Percentiles rank a stretch among this genome's conserved stretches.
These are phyloP conservation scores for Bombus sibiricus DNA, from an alignment of 1,140 invertebrate species.

Conservation along the genomic window DNA sequence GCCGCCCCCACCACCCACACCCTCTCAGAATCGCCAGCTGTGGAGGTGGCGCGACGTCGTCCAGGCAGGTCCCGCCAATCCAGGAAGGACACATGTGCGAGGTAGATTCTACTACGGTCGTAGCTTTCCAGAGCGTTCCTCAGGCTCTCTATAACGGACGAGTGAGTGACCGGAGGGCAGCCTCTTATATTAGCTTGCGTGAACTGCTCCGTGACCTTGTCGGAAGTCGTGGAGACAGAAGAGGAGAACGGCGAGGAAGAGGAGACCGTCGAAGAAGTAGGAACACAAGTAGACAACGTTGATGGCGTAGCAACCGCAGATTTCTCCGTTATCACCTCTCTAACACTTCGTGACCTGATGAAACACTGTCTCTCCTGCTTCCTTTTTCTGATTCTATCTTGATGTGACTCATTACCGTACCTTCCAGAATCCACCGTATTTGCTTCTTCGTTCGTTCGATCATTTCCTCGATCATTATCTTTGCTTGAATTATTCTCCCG, in stretches of 20 bases:
- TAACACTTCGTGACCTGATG: not conserved
- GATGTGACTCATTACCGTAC: not conserved
- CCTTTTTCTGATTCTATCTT: conserved; percentile 36
- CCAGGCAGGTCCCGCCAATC: conserved; percentile 82
- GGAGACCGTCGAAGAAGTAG: conserved; percentile 32
- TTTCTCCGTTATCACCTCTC: not conserved
- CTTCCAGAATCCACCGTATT: not conserved
- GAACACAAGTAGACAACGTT: conserved; percentile 1
- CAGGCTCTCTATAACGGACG: conserved; percentile 63
- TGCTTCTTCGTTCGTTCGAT: not conserved
- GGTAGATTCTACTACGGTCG: conserved; percentile 80
- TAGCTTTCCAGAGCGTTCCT: conserved; percentile 75
- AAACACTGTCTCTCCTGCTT: conserved; percentile 37
- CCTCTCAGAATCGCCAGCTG: conserved; percentile 66
- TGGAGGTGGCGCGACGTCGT: conserved; percentile 53
- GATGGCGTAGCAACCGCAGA: not conserved
- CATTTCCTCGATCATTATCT: not conserved
- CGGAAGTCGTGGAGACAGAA: conserved; percentile 51
- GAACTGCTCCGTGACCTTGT: conserved; percentile 20
- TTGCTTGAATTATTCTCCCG: not conserved
- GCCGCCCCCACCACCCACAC: conserved; percentile 83
- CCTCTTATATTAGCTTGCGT: conserved; percentile 30
- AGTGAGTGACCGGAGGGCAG: conserved; percentile 8
- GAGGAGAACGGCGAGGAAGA: conserved; percentile 53
- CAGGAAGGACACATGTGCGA: conserved; percentile 80